Conservation (phyloP, 2,113 vertebrate genomes). For the Crotalus helleri region DNA sequence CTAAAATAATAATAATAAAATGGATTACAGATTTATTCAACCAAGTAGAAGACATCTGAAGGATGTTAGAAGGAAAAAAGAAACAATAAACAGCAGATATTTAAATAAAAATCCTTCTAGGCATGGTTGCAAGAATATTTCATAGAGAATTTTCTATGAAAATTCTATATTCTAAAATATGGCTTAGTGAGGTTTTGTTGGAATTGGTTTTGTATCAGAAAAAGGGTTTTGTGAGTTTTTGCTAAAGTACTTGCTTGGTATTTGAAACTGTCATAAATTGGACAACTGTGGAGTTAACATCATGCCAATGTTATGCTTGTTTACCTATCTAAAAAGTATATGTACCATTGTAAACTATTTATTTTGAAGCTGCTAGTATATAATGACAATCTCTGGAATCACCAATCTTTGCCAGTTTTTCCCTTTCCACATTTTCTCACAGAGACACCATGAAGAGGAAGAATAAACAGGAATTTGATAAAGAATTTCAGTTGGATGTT, state of each 20-base stretch:
- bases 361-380: background rate
- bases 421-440: background rate
- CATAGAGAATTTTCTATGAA: background rate
- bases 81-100: background rate
- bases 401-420: too few species aligned
- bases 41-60: conserved; percentile 6
- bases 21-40: background rate
- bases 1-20: background rate
- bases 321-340: background rate
- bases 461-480: background rate
- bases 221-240: background rate
- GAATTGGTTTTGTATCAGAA: background rate
- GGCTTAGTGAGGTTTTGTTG: background rate
- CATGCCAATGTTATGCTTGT: background rate
- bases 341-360: background rate
- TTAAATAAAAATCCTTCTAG: background rate
- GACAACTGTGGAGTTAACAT: background rate
- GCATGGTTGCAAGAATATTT: background rate
- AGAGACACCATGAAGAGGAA: background rate
- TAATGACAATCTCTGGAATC: background rate
- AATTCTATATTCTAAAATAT: background rate
- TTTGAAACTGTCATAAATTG: conserved; percentile 20
- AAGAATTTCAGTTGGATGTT: background rate
- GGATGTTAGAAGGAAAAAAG: background rate
- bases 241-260: background rate